Percentiles rank a stretch among this genome's conserved stretches.
phyloP scores from a whole-genome alignment of 2,888 invertebrate species.

The Piscicola geometra region DNA sequence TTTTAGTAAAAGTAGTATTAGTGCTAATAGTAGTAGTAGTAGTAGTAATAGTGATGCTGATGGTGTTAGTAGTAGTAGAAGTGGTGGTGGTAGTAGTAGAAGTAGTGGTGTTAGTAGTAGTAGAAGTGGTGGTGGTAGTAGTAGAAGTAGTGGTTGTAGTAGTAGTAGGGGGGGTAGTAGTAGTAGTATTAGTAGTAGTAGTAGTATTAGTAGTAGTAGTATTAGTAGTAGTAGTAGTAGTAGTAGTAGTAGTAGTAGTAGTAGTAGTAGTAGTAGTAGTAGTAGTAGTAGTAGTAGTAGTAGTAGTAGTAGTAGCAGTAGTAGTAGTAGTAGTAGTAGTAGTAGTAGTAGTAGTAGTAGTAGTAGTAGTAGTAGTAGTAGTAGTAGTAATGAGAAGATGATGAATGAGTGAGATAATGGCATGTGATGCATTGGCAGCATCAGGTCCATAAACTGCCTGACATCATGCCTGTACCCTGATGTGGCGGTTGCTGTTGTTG shows the following conservation, averaged over 20 bases:
- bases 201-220: conserved; percentile 27
- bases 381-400: not conserved
- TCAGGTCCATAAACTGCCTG: too few species aligned
- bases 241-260: conserved; percentile 23
- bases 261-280: conserved; percentile 17
- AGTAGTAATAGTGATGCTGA: too few species aligned
- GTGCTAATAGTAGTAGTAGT: too few species aligned
- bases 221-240: conserved; percentile 27
- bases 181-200: conserved; percentile 30
- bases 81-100: too few species aligned
- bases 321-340: conserved; percentile 24
- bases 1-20: too few species aligned
- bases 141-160: conserved; percentile 29
- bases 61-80: too few species aligned
- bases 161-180: conserved; percentile 28
- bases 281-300: conserved; percentile 14
- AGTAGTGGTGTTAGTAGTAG: too few species aligned
- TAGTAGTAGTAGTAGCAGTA: conserved; percentile 22
- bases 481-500: too few species aligned
- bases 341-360: conserved; percentile 24
- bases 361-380: conserved; percentile 22
- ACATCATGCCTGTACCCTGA: too few species aligned
- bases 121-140: not conserved
- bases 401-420: too few species aligned
- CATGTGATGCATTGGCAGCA: too few species aligned